Percentiles rank a stretch among this genome's conserved stretches.
Conservation (phyloP, 2,113 vertebrate genomes). For the Ceyx margarethae region DNA sequence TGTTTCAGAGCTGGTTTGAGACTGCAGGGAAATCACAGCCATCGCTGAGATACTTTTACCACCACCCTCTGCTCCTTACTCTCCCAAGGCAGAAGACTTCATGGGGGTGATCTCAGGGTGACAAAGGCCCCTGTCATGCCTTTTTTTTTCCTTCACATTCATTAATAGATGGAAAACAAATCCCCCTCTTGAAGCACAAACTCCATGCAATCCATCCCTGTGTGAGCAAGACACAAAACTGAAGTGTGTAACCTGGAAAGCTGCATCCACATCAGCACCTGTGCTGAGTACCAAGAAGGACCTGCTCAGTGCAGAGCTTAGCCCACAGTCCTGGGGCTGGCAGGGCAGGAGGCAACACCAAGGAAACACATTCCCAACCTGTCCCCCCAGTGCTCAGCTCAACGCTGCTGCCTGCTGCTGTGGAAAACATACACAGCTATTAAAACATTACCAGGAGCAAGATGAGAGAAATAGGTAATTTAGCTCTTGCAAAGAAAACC, state of each 20-base stretch:
- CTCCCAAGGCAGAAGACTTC: fast-evolving
- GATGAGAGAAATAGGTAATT: neutral
- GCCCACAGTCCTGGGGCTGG: neutral
- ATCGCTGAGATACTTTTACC: neutral
- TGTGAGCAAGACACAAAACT: fast-evolving
- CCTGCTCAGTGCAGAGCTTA: fast-evolving
- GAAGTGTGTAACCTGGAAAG: fast-evolving
- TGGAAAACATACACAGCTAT: neutral
- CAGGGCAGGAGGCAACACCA: neutral
- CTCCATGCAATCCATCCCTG: neutral
- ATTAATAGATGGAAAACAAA: neutral
- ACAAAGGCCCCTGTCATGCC: neutral
- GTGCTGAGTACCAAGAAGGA: neutral
- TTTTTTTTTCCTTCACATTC: neutral
- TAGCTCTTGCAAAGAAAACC: neutral
- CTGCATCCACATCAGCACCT: neutral
- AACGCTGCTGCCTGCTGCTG: neutral
- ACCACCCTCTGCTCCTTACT: neutral
- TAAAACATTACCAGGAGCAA: neutral
- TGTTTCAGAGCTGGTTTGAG: neutral
- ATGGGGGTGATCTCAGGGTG: neutral
- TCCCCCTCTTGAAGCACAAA: neutral
- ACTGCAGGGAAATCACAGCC: neutral
- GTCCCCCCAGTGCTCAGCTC: neutral
- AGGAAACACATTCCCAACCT: neutral